A percentile compares a stretch with the other conserved stretches of the same genome.
Evolutionary conservation across 1,140 invertebrate genomes (phyloP).

Genomic region (Drosophila pandora): DNA sequence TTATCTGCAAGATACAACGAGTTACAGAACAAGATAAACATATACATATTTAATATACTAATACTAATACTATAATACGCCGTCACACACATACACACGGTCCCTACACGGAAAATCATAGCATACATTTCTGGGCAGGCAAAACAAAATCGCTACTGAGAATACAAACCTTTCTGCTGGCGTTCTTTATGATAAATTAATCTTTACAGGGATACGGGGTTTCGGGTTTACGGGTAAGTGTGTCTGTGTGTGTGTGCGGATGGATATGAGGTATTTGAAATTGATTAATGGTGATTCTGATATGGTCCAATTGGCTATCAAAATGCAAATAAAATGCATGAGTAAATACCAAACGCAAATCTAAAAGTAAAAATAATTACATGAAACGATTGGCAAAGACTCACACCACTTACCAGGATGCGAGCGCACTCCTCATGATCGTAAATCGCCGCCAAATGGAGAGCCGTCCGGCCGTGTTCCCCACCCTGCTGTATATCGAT

Average conservation of each 20-base stretch:
- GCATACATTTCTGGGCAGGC: conserved; percentile 60
- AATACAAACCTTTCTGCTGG: conserved; percentile 60
- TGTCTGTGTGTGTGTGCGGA: conserved; percentile 10
- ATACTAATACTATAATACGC: conserved; percentile 4
- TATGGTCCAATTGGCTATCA: conserved; percentile 33
- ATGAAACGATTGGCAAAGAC: conserved; percentile 44
- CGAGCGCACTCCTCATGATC: conserved; percentile 91
- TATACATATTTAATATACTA: conserved; percentile 11
- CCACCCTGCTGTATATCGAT: conserved; percentile 90
- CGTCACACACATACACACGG: conserved; percentile 12
- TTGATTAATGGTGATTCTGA: conserved; percentile 64
- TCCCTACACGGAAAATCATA: conserved; percentile 14
- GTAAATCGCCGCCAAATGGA: conserved; percentile 92
- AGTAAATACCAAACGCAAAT: conserved; percentile 27
- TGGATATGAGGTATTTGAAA: conserved; percentile 3
- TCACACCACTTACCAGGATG: conserved; percentile 88
- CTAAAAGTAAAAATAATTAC: conserved; percentile 46
- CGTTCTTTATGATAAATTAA: conserved; percentile 62
- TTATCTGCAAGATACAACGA: conserved; percentile 86
- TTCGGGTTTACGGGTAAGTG: background rate
- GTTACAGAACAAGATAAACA: conserved; percentile 35
- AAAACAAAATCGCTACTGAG: conserved; percentile 34
- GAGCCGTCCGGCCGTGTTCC: conserved; percentile 91
- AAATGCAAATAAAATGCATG: conserved; percentile 60
- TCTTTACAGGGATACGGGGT: conserved; percentile 11